phyloP scores from a whole-genome alignment of 2,888 invertebrate species.

The Melinopterus prodromus region DNA sequence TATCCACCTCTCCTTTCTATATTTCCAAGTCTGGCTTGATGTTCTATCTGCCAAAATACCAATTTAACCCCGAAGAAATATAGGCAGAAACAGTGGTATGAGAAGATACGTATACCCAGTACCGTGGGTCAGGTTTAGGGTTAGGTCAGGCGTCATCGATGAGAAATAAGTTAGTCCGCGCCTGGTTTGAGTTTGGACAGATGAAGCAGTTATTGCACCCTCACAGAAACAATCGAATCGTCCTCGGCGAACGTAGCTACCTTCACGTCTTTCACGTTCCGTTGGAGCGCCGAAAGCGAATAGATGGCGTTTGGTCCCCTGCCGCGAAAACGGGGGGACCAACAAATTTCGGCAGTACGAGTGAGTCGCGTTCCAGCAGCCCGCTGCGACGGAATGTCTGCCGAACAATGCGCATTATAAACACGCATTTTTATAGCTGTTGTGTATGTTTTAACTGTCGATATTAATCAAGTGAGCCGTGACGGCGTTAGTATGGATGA shows the following conservation, averaged over 20 bases:
- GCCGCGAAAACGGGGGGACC: constrained; percentile 45
- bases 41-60: too few species aligned
- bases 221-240: not conserved
- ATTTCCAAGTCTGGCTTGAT: too few species aligned
- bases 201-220: too few species aligned
- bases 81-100: too few species aligned
- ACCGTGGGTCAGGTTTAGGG: too few species aligned
- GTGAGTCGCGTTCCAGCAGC: constrained; percentile 45
- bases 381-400: constrained; percentile 47
- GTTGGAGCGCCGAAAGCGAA: constrained; percentile 47
- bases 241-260: constrained; percentile 45
- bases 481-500: not conserved
- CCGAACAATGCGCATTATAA: constrained; percentile 41
- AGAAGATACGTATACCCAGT: too few species aligned
- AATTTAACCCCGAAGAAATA: too few species aligned
- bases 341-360: constrained; percentile 52
- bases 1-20: too few species aligned
- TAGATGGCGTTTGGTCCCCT: constrained; percentile 49
- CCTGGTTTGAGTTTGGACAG: too few species aligned
- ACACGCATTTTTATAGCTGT: constrained; percentile 42
- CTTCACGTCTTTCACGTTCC: constrained; percentile 46
- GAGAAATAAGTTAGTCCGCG: too few species aligned
- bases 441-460: constrained; percentile 12
- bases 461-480: not conserved
- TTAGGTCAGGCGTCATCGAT: too few species aligned